Conservation (phyloP, 2,797 vertebrate genomes). For the Pampus argenteus region DNA sequence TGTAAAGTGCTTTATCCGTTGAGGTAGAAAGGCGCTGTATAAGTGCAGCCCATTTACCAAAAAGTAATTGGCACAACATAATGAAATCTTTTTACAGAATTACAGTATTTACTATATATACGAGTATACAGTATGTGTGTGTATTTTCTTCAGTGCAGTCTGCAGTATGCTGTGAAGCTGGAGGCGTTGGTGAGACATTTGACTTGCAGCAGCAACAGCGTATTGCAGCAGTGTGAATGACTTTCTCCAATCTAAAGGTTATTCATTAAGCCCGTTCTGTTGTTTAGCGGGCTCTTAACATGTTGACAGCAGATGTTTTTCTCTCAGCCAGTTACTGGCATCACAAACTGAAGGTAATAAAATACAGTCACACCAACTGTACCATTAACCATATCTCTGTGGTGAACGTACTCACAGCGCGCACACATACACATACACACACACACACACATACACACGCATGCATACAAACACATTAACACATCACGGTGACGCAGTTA, state of each 20-base stretch:
- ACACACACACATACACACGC: slow-evolving; percentile 41
- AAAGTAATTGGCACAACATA: slow-evolving; percentile 28
- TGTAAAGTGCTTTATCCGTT: no score
- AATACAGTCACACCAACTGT: slow-evolving; percentile 58
- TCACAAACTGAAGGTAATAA: slow-evolving; percentile 54
- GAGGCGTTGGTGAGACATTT: slow-evolving; percentile 15
- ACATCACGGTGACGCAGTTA: slow-evolving; percentile 48
- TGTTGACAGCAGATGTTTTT: slow-evolving; percentile 73
- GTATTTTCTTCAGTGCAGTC: slow-evolving; percentile 24
- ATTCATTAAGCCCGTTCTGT: slow-evolving; percentile 31
- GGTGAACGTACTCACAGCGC: slow-evolving; percentile 49
- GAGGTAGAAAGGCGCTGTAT: no score
- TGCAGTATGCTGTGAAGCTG: slow-evolving; percentile 29
- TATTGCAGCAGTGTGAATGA: slow-evolving; percentile 25
- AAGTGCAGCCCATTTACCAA: no score
- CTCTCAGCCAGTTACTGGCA: slow-evolving; percentile 66
- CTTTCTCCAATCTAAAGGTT: slow-evolving; percentile 42
- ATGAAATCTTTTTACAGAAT: slow-evolving; percentile 19
- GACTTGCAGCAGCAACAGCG: slow-evolving; percentile 33
- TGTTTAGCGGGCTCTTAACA: slow-evolving; percentile 41
- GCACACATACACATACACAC: slow-evolving; percentile 21
- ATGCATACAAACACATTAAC: slow-evolving; percentile 49
- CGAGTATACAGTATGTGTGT: background rate
- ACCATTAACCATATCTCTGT: slow-evolving; percentile 59
- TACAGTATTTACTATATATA: slow-evolving; percentile 2